A percentile compares a stretch with the other conserved stretches of the same genome.
Evolutionary conservation across 2,113 vertebrate species (phyloP).

Genomic region (Osmerus eperlanus): DNA sequence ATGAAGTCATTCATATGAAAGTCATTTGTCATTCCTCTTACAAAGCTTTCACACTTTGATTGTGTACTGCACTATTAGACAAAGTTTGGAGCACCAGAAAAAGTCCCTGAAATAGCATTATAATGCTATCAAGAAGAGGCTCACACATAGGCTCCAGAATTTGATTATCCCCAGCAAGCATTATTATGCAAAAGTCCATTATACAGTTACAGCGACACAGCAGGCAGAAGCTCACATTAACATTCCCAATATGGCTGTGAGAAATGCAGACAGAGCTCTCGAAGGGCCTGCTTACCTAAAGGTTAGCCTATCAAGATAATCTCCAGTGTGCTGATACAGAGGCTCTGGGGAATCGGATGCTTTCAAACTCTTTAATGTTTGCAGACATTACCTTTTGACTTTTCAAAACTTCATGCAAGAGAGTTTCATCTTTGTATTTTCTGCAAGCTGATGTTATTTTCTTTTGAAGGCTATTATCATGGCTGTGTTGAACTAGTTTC

Average conservation of each 20-base stretch:
- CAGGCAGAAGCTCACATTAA: slow-evolving; percentile 43
- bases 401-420: slow-evolving; percentile 24
- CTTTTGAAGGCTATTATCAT: background rate
- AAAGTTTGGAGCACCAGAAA: slow-evolving; percentile 22
- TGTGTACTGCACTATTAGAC: slow-evolving; percentile 12
- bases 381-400: slow-evolving; percentile 21
- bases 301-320: slow-evolving; percentile 42
- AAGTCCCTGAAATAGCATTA: slow-evolving; percentile 35
- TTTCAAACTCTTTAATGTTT: background rate
- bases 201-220: slow-evolving; percentile 40
- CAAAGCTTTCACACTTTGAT: slow-evolving; percentile 12
- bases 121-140: slow-evolving; percentile 40
- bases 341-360: slow-evolving; percentile 12
- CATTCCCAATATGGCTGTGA: slow-evolving; percentile 39
- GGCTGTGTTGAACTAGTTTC: background rate
- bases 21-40: background rate
- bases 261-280: slow-evolving; percentile 29
- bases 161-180: slow-evolving; percentile 47
- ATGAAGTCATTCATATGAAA: no score
- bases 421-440: slow-evolving; percentile 4
- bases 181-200: slow-evolving; percentile 54
- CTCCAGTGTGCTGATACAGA: slow-evolving; percentile 21
- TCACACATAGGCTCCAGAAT: slow-evolving; percentile 32
- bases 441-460: background rate
- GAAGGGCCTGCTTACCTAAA: slow-evolving; percentile 42